phyloP scores from a whole-genome alignment of 2,888 invertebrate species.

The Embidobia sp. region DNA sequence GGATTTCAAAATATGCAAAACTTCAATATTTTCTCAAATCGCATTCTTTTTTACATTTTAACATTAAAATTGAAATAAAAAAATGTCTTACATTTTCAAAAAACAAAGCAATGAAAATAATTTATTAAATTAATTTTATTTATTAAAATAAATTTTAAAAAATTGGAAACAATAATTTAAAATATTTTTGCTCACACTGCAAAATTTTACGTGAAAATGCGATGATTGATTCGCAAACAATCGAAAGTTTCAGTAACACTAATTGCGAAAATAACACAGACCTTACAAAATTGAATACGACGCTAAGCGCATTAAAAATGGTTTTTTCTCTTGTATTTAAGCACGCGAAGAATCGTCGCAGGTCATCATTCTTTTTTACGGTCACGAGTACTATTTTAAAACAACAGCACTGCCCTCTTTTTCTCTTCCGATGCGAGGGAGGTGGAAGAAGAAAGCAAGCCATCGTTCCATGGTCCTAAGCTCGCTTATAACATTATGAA shows the following conservation, averaged over 20 bases:
- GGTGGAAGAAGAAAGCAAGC: constrained; percentile 36
- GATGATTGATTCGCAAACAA: not conserved
- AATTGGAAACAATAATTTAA: too few species aligned
- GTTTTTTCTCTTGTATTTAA: constrained; percentile 15
- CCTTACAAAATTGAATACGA: not conserved
- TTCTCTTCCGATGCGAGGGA: constrained; percentile 51
- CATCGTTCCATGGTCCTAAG: constrained; percentile 37
- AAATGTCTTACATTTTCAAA: not conserved
- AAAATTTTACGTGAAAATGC: too few species aligned
- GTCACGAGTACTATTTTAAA: constrained; percentile 77
- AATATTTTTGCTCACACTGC: too few species aligned
- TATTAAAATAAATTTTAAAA: too few species aligned
- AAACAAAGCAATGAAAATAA: too few species aligned
- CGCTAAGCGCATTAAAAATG: constrained; percentile 16
- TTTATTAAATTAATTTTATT: too few species aligned
- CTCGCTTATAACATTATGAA: constrained; percentile 31
- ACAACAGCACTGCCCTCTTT: constrained; percentile 72
- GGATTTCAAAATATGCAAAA: constrained; percentile 33
- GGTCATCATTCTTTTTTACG: constrained; percentile 78
- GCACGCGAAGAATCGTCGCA: constrained; percentile 60
- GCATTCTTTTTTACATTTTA: too few species aligned
- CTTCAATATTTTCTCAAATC: not conserved
- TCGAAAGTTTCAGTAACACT: not conserved
- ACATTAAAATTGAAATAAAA: not conserved
- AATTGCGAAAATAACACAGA: constrained; percentile 3